Conservation (phyloP, 2,888 invertebrate genomes). For the Ypsolopha sequella region DNA sequence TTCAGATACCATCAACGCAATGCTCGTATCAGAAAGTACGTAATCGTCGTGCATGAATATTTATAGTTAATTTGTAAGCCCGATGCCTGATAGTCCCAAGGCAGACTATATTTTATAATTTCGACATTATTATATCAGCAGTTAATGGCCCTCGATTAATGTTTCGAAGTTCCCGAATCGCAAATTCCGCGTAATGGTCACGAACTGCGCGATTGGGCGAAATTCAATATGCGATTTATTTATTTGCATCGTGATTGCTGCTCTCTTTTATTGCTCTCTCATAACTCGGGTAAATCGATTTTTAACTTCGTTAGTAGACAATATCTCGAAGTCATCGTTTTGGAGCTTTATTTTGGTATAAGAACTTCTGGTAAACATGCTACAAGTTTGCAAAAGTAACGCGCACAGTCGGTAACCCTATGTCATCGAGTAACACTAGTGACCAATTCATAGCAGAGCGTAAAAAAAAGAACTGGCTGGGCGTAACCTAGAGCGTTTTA, state of each 20-base stretch:
- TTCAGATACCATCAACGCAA: background rate
- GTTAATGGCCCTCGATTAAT: constrained; percentile 36
- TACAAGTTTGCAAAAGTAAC: background rate
- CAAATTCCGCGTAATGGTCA: constrained; percentile 26
- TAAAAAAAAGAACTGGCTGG: too few species aligned
- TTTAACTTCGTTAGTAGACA: too few species aligned
- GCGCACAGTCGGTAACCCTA: too few species aligned
- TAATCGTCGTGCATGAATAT: constrained; percentile 53
- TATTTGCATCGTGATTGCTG: constrained; percentile 28
- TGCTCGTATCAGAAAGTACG: constrained; percentile 11
- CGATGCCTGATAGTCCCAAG: constrained; percentile 49
- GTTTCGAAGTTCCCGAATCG: constrained; percentile 31
- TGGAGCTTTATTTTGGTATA: too few species aligned
- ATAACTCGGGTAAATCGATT: too few species aligned
- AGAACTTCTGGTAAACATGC: background rate
- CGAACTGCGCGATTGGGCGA: constrained; percentile 30
- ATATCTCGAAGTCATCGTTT: too few species aligned
- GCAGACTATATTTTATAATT: constrained; percentile 49
- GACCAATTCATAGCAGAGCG: too few species aligned
- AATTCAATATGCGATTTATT: constrained; percentile 27
- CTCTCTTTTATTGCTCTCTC: too few species aligned
- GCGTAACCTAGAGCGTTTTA: too few species aligned
- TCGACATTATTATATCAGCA: constrained; percentile 46
- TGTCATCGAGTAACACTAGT: too few species aligned
- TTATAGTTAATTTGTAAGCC: constrained; percentile 62